Evolutionary conservation across 1,140 invertebrate species (phyloP).

Genomic region (Orius laevigatus): DNA sequence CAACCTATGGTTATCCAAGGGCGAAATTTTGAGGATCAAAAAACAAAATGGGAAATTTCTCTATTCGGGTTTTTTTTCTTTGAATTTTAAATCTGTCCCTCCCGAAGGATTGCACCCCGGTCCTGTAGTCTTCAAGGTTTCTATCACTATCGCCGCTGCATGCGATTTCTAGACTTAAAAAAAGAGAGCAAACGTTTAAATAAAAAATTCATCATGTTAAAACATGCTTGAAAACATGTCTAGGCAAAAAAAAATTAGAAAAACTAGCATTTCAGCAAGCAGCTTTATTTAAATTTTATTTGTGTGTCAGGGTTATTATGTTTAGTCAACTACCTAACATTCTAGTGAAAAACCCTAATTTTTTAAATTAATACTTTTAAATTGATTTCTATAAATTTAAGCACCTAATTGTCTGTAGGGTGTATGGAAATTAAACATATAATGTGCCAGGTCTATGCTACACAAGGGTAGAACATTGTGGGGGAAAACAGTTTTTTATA

Average conservation of each 20-base stretch:
- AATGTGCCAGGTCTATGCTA: not conserved
- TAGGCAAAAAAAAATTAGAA: not conserved
- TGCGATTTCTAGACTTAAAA: conserved; percentile 2
- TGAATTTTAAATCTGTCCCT: too few relatives aligned
- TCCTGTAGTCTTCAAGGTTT: too few relatives aligned
- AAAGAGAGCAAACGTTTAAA: conserved; percentile 2
- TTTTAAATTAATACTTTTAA: conserved; percentile 2
- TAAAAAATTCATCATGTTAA: not conserved
- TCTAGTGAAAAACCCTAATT: not conserved
- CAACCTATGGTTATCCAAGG: conserved; percentile 9
- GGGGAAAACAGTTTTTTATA: too few relatives aligned
- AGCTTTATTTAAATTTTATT: not conserved
- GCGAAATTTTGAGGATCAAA: not conserved
- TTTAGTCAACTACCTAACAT: not conserved
- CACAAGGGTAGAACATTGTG: not conserved
- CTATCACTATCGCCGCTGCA: not conserved
- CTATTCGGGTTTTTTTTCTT: too few relatives aligned
- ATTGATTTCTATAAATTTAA: not conserved
- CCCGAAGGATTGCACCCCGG: too few relatives aligned
- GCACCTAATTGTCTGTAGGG: too few relatives aligned
- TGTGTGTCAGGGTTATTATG: not conserved
- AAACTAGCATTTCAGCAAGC: too few relatives aligned
- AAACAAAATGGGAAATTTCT: not conserved
- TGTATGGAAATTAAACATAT: not conserved
- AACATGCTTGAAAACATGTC: not conserved